Evolutionary conservation across 2,113 vertebrate species (phyloP).

Genomic region (Chaenocephalus aceratus): DNA sequence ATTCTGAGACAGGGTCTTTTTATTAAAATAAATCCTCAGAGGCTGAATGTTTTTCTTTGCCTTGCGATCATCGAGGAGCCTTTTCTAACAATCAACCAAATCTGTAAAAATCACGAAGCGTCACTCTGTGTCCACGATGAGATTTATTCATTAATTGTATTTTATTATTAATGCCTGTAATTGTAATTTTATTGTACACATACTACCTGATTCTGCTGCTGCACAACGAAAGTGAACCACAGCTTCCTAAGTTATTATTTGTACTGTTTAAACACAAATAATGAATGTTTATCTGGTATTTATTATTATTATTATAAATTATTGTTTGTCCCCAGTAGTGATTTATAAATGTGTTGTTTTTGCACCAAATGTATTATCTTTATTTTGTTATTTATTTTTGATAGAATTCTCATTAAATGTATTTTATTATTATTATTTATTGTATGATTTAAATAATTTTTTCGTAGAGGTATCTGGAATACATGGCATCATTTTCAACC

Average conservation of each 20-base stretch:
- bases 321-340: slow-evolving; percentile 22
- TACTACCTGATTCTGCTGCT: slow-evolving; percentile 31
- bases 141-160: slow-evolving; percentile 21
- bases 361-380: slow-evolving; percentile 17
- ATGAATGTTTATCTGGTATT: slow-evolving; percentile 45
- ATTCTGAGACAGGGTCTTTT: slow-evolving; percentile 36
- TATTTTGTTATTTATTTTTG: slow-evolving; percentile 58
- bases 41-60: slow-evolving; percentile 39
- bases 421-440: slow-evolving; percentile 70
- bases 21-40: slow-evolving; percentile 4
- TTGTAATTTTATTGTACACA: slow-evolving; percentile 5
- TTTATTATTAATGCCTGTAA: slow-evolving; percentile 8
- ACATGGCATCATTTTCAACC: slow-evolving; percentile 51
- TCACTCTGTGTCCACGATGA: slow-evolving; percentile 8
- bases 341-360: slow-evolving; percentile 25
- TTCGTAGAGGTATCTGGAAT: slow-evolving; percentile 42
- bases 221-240: slow-evolving; percentile 52
- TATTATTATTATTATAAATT: slow-evolving; percentile 20
- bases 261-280: slow-evolving; percentile 7
- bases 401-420: slow-evolving; percentile 28
- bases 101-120: slow-evolving; percentile 10
- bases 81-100: slow-evolving; percentile 51
- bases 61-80: slow-evolving; percentile 41
- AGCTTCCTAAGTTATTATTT: neutral
- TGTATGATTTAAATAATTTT: slow-evolving; percentile 72